These are phyloP conservation scores for Cervus canadensis DNA, from an alignment of 2,113 vertebrate species.

Conservation along the genomic window DNA sequence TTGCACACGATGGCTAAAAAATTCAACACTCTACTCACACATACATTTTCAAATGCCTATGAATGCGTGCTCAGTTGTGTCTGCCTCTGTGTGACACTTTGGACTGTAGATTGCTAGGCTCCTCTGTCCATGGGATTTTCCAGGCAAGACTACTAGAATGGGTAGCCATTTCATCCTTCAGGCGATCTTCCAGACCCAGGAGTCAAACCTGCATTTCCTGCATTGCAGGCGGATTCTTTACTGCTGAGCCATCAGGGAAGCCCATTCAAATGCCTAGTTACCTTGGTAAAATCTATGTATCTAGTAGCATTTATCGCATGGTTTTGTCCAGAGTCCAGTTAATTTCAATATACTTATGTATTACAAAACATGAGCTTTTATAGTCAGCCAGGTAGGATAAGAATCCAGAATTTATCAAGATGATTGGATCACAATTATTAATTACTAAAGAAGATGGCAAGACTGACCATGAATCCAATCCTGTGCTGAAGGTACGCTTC, in stretches of 20 bases:
- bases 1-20: background rate
- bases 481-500: background rate
- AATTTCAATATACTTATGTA: background rate
- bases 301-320: background rate
- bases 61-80: background rate
- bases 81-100: background rate
- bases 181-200: background rate
- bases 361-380: slow-evolving; percentile 20
- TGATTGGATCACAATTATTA: background rate
- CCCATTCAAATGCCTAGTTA: background rate
- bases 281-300: background rate
- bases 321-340: background rate
- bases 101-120: background rate
- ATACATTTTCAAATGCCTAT: background rate
- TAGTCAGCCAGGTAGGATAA: background rate
- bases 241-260: background rate
- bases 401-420: background rate
- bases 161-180: background rate
- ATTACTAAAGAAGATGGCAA: background rate
- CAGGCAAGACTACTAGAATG: background rate
- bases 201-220: background rate
- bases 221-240: background rate
- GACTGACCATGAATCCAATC: background rate
- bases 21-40: background rate
- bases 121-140: background rate